Percentiles rank a stretch among this genome's conserved stretches.
phyloP scores from a whole-genome alignment of 1,140 invertebrate species.

The Episyrphus balteatus region DNA sequence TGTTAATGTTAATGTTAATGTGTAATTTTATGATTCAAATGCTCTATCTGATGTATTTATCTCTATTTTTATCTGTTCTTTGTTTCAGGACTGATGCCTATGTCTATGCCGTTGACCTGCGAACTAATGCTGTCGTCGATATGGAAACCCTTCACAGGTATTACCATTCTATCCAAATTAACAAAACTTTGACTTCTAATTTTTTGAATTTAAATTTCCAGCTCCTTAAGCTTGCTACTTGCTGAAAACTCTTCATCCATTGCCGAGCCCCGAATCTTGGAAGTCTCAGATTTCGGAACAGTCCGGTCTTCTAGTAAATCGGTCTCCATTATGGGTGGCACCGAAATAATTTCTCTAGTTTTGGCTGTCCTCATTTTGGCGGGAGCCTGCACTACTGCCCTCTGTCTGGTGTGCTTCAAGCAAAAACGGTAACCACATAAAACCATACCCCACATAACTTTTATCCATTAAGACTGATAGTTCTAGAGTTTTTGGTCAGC shows the following conservation, averaged over 20 bases:
- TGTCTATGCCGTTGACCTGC: conserved; percentile 69
- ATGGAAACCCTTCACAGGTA: conserved; percentile 43
- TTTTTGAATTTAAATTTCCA: background rate
- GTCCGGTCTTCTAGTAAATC: conserved; percentile 15
- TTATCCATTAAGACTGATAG: too few species aligned
- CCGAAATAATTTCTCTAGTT: conserved; percentile 67
- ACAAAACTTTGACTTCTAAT: too few species aligned
- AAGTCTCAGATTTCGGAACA: conserved; percentile 42
- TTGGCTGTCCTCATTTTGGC: conserved; percentile 67
- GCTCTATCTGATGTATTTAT: background rate
- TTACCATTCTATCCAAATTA: background rate
- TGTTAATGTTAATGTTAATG: too few species aligned
- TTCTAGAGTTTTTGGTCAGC: background rate
- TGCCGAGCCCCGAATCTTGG: conserved; percentile 41
- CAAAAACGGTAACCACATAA: conserved; percentile 45
- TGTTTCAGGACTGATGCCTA: conserved; percentile 69
- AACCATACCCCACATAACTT: too few species aligned
- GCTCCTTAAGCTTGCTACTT: background rate
- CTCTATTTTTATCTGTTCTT: background rate
- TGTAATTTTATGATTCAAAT: too few species aligned
- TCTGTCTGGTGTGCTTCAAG: conserved; percentile 64
- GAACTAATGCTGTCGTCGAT: conserved; percentile 68
- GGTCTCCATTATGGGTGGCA: conserved; percentile 43
- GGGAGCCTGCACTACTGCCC: conserved; percentile 60
- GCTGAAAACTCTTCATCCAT: conserved; percentile 10